Percentiles rank a stretch among this genome's conserved stretches.
Evolutionary conservation across 2,113 vertebrate species (phyloP).

Genomic region (Melierax canorus): DNA sequence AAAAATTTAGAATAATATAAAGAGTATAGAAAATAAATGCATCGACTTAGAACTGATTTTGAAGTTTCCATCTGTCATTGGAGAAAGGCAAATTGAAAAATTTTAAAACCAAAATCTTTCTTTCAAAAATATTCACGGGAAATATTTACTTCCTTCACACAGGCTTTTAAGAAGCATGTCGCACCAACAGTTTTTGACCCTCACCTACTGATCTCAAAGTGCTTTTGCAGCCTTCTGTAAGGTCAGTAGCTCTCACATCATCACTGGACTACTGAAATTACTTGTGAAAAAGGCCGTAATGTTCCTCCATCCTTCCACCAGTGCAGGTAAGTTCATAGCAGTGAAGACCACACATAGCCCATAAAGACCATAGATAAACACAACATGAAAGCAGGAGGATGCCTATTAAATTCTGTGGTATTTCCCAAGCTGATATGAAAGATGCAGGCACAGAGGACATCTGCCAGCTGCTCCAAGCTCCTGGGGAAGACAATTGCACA

Average conservation of each 20-base stretch:
- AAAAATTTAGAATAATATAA: neutral
- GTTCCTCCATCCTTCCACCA: neutral
- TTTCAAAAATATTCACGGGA: neutral
- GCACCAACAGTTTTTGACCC: neutral
- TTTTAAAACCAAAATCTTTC: neutral
- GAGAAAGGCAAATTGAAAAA: neutral
- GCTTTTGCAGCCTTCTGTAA: neutral
- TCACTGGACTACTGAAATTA: neutral
- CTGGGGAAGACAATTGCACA: neutral
- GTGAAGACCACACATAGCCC: neutral
- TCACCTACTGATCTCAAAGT: neutral
- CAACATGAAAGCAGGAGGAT: neutral
- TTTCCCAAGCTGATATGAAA: neutral
- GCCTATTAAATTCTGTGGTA: neutral
- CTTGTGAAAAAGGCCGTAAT: neutral
- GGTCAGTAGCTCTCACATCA: neutral
- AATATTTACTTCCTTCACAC: neutral
- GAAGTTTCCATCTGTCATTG: neutral
- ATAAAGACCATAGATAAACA: neutral
- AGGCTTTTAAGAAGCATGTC: neutral
- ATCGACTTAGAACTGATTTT: neutral
- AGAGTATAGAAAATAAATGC: neutral
- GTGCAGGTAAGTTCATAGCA: neutral
- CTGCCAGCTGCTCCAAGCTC: neutral
- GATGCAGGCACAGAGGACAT: neutral